Base-by-base conservation (phyloP, 1,140 invertebrate species). In the Potamilus streckersoni region DNA sequence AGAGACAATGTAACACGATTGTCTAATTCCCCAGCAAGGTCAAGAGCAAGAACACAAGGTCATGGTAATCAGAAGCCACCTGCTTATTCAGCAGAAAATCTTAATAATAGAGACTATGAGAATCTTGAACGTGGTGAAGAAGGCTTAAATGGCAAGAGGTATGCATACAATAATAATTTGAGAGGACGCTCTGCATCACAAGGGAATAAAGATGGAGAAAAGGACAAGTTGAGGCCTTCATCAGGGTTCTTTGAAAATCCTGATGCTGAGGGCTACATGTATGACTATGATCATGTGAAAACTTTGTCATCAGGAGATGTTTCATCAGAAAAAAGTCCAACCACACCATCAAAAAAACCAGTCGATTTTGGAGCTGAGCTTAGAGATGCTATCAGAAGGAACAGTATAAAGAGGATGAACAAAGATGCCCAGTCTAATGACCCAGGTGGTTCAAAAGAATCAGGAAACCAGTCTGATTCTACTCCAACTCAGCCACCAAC, bases 271-370 rank as follows among this genome's bases (percentile, higher is more conserved):
- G 75, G 75, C 13, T 77, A 77, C 57, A 20, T 77, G 70, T 77
- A 77, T 72, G 75, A 77, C 63, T 77, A 77, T 56, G 75, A 77
- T 60, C 75, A 77, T 19, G 75, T 77, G n/a, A 68, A 77, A 55
- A 77, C 72, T 62, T 55, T 77, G 20, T 49, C 38, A 49, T 65
- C 69, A 57, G 70, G 75, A 5, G 70, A 77, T 57, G 12, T n/a
- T 67, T 49, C 61, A 15, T 62, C 55, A 27, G 59, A 62, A 12
- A 66, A 17, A 31, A 70, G 19, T 59, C 63, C 23, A 3, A 17
- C 27, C 17, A 71, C 56, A 58, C 63, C 69, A 14, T 49, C 38
- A 49, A 49, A 49, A 49, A 77, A 77, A 61, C 62, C 70, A 38
- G 63, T 68, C 31, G 75, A 77, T 60, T 77, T 77, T 69, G 69